Percentiles rank a stretch among this genome's conserved stretches.
Evolutionary conservation across 2,113 vertebrate species (phyloP).

Genomic region (Seriola aureovittata): DNA sequence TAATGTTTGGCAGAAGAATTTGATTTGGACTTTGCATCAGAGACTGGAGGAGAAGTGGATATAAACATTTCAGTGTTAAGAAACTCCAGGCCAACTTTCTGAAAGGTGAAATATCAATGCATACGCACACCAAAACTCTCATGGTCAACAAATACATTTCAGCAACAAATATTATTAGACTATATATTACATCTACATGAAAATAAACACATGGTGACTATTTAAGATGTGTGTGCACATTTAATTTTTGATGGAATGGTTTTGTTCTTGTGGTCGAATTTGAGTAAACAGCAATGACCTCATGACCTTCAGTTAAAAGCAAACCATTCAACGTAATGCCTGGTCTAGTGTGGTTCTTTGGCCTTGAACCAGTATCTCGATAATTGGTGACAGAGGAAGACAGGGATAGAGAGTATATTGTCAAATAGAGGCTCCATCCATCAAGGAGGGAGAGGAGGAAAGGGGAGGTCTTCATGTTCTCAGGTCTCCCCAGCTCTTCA

Average conservation of each 20-base stretch:
- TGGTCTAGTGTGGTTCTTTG: not conserved
- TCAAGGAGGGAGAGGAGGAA: not conserved
- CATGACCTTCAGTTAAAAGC: not conserved
- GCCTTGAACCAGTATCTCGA: slow-evolving; percentile 18
- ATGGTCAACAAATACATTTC: not conserved
- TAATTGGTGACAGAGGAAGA: not conserved
- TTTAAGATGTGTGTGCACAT: not conserved
- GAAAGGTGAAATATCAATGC: too few species aligned
- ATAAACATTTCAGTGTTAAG: not conserved
- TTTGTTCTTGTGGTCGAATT: not conserved
- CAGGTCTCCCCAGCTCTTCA: slow-evolving; percentile 5
- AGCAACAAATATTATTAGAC: not conserved
- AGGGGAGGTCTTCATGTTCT: slow-evolving; percentile 3
- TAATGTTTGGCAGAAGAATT: not conserved
- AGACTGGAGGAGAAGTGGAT: not conserved
- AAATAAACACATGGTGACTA: not conserved
- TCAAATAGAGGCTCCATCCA: slow-evolving; percentile 43
- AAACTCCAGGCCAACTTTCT: not conserved
- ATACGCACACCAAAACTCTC: not conserved
- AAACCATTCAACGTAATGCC: not conserved
- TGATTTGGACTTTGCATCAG: not conserved
- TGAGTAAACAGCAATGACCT: not conserved
- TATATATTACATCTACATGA: not conserved
- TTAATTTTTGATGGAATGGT: not conserved
- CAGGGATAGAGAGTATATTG: slow-evolving; percentile 1